Conservation (phyloP, 2,113 vertebrate genomes). For the Atractosteus spatula region DNA sequence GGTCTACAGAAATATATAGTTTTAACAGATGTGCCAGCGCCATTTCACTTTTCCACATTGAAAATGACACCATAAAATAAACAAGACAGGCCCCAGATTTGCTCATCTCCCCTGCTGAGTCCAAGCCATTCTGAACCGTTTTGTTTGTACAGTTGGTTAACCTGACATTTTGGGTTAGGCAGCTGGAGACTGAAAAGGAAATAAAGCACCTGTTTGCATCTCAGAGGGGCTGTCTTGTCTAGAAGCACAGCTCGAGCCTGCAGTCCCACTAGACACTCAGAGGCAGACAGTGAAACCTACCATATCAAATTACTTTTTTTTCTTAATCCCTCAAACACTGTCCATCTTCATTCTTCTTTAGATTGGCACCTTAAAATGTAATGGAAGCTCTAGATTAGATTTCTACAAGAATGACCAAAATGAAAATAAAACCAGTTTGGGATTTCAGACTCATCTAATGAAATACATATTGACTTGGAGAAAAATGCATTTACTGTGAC, state of each 20-base stretch:
- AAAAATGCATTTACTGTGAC: too few species aligned
- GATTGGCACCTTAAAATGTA: too few species aligned
- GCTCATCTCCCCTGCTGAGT: neutral
- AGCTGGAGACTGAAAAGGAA: slow-evolving; percentile 3
- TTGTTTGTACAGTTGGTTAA: slow-evolving; percentile 22
- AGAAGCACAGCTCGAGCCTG: neutral
- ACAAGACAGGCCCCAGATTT: neutral
- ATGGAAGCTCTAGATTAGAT: neutral
- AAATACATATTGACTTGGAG: neutral
- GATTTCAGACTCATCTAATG: neutral
- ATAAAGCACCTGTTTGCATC: slow-evolving; percentile 1
- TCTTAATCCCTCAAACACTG: neutral
- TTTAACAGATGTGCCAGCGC: slow-evolving; percentile 18
- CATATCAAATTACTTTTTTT: neutral
- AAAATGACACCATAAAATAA: slow-evolving; percentile 2
- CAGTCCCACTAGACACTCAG: neutral
- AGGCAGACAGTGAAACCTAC: slow-evolving; percentile 1
- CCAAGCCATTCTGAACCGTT: neutral
- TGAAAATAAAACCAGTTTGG: neutral
- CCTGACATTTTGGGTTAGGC: slow-evolving; percentile 3
- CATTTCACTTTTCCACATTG: neutral
- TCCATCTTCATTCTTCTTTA: neutral
- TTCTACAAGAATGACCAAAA: neutral
- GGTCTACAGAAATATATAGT: neutral
- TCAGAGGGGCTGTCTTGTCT: neutral